phyloP scores from a whole-genome alignment of 92 coral and sea anemone species.

The Umimayanthus kanabou region DNA sequence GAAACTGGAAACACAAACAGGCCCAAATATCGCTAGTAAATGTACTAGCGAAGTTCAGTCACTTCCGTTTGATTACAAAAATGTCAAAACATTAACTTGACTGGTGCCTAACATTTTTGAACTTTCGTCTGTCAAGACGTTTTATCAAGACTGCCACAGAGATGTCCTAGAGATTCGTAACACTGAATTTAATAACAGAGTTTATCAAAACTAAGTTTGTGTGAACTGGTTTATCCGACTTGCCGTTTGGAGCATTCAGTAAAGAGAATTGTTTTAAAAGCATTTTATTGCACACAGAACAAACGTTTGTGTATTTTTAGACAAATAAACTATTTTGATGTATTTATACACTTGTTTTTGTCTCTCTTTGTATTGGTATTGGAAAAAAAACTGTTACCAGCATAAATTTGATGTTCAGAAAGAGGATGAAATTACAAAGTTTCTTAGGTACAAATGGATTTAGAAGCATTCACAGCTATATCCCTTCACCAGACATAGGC shows the following conservation, averaged over 20 bases:
- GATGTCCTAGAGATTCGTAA: not conserved
- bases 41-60: too few relatives aligned
- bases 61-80: too few relatives aligned
- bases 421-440: not conserved
- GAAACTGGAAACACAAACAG: too few relatives aligned
- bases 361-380: not conserved
- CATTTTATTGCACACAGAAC: not conserved
- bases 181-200: not conserved
- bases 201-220: not conserved
- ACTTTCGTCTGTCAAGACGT: not conserved
- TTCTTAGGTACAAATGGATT: not conserved
- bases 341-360: not conserved
- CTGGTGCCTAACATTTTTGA: not conserved
- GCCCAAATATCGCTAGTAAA: too few relatives aligned
- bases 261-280: slow-evolving; percentile 3
- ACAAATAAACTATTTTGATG: not conserved
- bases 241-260: not conserved
- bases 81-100: not conserved
- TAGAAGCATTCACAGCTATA: slow-evolving; percentile 50
- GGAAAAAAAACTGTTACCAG: too few relatives aligned
- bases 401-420: not conserved
- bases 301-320: not conserved
- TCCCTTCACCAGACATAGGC: too few relatives aligned
- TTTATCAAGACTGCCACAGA: not conserved
- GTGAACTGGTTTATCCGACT: not conserved